phyloP scores from a whole-genome alignment of 2,888 invertebrate genomes.

The Hedya salicella region DNA sequence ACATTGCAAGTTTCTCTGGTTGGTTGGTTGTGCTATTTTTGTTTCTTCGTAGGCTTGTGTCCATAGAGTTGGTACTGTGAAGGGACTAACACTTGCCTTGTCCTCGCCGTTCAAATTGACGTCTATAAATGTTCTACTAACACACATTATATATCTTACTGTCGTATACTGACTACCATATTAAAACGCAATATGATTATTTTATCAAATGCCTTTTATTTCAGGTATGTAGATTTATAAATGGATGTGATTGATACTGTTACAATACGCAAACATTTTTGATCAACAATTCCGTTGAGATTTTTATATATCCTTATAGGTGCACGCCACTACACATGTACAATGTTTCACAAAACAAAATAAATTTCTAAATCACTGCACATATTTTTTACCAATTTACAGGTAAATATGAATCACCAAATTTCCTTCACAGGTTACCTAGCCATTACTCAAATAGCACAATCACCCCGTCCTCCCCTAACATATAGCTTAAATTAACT shows the following conservation, averaged over 20 bases:
- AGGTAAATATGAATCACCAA: conserved; percentile 12
- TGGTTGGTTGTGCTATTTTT: conserved; percentile 80
- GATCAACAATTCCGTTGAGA: neutral
- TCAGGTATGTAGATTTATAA: conserved; percentile 32
- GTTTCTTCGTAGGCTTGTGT: conserved; percentile 49
- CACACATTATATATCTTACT: conserved; percentile 42
- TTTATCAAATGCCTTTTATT: conserved; percentile 3
- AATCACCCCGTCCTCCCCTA: conserved; percentile 69
- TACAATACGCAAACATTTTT: neutral
- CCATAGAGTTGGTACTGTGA: conserved; percentile 59
- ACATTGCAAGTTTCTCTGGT: conserved; percentile 79
- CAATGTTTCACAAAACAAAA: conserved; percentile 28
- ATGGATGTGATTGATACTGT: neutral
- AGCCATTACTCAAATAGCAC: conserved; percentile 69
- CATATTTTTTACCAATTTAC: conserved; percentile 2
- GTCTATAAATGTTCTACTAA: conserved; percentile 56
- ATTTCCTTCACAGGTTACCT: conserved; percentile 69
- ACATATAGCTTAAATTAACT: conserved; percentile 53
- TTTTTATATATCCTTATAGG: neutral
- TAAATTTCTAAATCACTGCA: conserved; percentile 15
- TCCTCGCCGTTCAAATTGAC: conserved; percentile 44
- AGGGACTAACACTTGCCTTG: conserved; percentile 60
- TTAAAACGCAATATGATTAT: neutral
- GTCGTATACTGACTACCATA: conserved; percentile 11
- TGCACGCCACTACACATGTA: conserved; percentile 32